Evolutionary conservation across 2,797 vertebrate species (phyloP), one percentile per base, ranked within the genome.

Genomic region (Hozukius guyotensis): DNA sequence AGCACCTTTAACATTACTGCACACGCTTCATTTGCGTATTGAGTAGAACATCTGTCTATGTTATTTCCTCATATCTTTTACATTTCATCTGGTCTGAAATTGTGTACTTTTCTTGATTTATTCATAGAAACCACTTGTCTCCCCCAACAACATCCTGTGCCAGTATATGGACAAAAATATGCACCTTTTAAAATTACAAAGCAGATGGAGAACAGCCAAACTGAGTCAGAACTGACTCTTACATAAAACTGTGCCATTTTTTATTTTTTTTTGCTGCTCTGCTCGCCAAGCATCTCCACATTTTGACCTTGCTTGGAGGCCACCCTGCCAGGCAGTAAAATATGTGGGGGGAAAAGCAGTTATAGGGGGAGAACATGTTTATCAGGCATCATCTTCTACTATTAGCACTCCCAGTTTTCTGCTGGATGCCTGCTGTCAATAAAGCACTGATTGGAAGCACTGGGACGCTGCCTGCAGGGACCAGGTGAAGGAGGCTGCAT

Each of bases 401-500:
- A 90, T 94, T 91, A 94, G 87, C 42, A 2, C 72, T 84, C 77
- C 62, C 72, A 53, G 79, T 74, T 86, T 90, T 59, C 80, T 82
- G 81, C 86, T 83, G 81, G 81, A 82, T 77, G 89, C 88, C 83
- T 93, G 88, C 90, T 93, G 94, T 91, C 93, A 93, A 91, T 93
- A 86, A 89, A 82, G 74, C 55, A 1, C 84, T 93, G 93, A 95
- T 95, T 94, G 93, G 93, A 95, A 90, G 90, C 87, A 31, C 88
- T 86, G 93, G 87, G 92, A 94, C 88, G 53, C 77, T 81, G 93
- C 93, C 93, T 90, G 88, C 83, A 77, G 95, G 91, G 93, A 94
- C 90, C 94, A 94, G 94, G 94, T 94, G 93, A 53, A 95, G 92
- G 88, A 91, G 85, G 88, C 92, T 91, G 86, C 78, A 56, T 81